phyloP scores from a whole-genome alignment of 2,113 vertebrate genomes.

The Thymallus thymallus region DNA sequence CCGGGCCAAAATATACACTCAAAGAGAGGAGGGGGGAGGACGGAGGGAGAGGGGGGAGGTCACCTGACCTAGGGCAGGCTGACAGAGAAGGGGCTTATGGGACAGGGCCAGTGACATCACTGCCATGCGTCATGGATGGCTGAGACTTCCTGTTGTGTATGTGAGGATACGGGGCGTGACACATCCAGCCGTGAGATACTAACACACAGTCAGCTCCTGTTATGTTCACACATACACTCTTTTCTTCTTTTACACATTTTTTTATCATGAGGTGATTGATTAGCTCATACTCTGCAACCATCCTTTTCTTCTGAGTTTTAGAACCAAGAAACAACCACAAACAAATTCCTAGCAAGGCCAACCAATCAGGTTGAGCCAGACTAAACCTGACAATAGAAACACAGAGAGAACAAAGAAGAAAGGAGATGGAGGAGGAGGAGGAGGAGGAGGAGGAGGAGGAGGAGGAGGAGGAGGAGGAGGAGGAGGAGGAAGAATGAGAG shows the following conservation, averaged over 20 bases:
- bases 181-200: slow-evolving; percentile 63
- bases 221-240: slow-evolving; percentile 7
- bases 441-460: background rate
- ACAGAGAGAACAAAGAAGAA: background rate
- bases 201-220: slow-evolving; percentile 30
- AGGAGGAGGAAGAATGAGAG: no score
- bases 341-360: background rate
- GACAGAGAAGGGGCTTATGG: slow-evolving; percentile 18
- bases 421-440: background rate
- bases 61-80: slow-evolving; percentile 6
- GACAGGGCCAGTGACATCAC: slow-evolving; percentile 46
- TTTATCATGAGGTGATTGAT: background rate
- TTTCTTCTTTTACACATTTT: no score
- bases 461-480: no score
- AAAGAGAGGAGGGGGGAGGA: background rate
- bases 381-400: background rate
- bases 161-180: slow-evolving; percentile 11
- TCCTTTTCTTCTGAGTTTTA: no score
- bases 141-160: slow-evolving; percentile 57
- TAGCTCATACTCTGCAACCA: no score
- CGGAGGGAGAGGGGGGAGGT: background rate
- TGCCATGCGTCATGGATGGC: slow-evolving; percentile 46
- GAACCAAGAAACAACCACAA: background rate
- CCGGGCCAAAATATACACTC: slow-evolving; percentile 1
- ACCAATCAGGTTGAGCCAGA: background rate